Conservation (phyloP, 1,140 invertebrate genomes). For the Drosophila navojoa region DNA sequence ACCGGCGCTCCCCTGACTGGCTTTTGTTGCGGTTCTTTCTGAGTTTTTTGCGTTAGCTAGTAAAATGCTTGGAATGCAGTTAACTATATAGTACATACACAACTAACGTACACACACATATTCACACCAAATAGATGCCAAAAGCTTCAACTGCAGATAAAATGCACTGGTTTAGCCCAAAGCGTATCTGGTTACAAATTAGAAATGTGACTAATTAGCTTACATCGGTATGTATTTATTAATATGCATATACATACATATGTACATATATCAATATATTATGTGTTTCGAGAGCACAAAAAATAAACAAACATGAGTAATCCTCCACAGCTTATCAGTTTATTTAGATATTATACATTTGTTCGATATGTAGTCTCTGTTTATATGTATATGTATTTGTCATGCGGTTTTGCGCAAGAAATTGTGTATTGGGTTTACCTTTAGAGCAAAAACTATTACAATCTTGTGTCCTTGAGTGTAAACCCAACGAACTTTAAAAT, state of each 20-base stretch:
- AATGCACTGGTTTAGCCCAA: neutral
- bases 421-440: neutral
- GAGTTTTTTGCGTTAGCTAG: conserved; percentile 10
- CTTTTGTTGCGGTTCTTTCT: conserved; percentile 63
- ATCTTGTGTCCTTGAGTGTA: neutral
- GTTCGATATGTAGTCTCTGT: neutral
- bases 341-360: neutral
- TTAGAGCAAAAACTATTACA: neutral
- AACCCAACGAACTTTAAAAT: neutral
- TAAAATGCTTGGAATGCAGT: conserved; percentile 71
- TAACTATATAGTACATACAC: conserved; percentile 32
- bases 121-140: neutral
- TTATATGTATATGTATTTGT: conserved; percentile 1
- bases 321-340: conserved; percentile 12
- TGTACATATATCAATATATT: neutral
- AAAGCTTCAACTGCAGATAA: conserved; percentile 12
- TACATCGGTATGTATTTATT: neutral
- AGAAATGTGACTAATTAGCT: conserved; percentile 34
- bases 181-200: conserved; percentile 4
- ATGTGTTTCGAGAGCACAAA: neutral
- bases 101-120: neutral
- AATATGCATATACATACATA: neutral
- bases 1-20: neutral
- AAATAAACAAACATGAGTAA: conserved; percentile 31
- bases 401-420: conserved; percentile 5